phyloP scores from a whole-genome alignment of 2,888 invertebrate genomes.

The Callyntrura guangdongensis region DNA sequence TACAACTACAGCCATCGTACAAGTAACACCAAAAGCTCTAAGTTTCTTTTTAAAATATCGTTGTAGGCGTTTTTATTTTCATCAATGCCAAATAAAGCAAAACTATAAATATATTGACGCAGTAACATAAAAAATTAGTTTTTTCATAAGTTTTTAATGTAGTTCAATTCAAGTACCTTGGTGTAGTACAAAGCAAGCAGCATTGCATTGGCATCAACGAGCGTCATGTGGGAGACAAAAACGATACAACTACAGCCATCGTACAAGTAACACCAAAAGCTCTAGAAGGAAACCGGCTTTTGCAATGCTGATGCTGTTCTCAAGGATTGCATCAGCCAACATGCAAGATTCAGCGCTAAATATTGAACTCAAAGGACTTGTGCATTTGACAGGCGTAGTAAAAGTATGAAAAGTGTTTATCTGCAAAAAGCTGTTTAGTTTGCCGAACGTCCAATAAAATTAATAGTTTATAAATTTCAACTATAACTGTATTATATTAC shows the following conservation, averaged over 20 bases:
- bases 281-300: conserved; percentile 6
- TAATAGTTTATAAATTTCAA: not conserved
- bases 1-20: conserved; percentile 58
- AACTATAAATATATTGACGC: too few relatives aligned
- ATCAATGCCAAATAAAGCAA: too few relatives aligned
- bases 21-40: not conserved
- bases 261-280: conserved; percentile 13
- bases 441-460: not conserved
- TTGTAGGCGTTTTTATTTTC: too few relatives aligned
- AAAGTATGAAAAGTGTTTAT: not conserved
- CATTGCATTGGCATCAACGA: too few relatives aligned
- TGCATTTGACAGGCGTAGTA: conserved; percentile 46
- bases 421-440: conserved; percentile 42
- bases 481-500: not conserved
- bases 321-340: conserved; percentile 75
- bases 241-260: conserved; percentile 57
- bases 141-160: too few relatives aligned
- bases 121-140: too few relatives aligned
- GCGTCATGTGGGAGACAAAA: not conserved
- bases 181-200: too few relatives aligned
- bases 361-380: conserved; percentile 61
- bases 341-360: conserved; percentile 49
- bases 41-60: too few relatives aligned
- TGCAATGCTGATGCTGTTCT: not conserved
- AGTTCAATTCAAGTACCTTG: too few relatives aligned